These are phyloP conservation scores for Strix uralensis DNA, from an alignment of 2,113 vertebrate genomes.

Conservation along the genomic window DNA sequence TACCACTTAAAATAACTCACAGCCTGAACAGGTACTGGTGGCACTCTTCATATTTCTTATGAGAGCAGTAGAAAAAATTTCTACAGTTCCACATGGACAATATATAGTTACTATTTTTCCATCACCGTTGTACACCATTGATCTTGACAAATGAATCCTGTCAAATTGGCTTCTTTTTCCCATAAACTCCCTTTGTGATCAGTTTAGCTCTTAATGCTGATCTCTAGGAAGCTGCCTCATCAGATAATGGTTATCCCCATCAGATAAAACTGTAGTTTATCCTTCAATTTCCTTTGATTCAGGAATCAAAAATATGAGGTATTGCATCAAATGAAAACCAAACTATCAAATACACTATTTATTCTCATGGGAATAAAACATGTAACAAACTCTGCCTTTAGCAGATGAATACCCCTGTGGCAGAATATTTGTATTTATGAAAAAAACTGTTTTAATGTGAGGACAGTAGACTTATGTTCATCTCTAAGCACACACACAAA, in stretches of 20 bases:
- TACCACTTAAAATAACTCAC: neutral
- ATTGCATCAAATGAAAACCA: neutral
- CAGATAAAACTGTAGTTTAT: neutral
- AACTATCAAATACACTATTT: neutral
- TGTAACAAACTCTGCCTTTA: neutral
- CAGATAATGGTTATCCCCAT: neutral
- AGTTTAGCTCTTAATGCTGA: neutral
- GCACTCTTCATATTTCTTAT: neutral
- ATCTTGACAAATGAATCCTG: slow-evolving; percentile 36
- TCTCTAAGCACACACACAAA: neutral
- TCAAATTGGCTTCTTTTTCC: neutral
- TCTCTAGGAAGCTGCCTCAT: neutral
- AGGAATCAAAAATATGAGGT: neutral
- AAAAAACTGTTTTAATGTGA: neutral
- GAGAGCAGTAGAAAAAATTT: neutral
- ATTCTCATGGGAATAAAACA: neutral
- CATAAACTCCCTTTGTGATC: neutral
- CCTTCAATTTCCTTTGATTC: neutral
- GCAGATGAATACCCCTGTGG: neutral
- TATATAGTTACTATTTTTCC: neutral
- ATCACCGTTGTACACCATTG: neutral
- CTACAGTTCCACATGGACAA: neutral
- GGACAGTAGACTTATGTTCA: neutral
- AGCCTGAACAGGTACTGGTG: neutral
- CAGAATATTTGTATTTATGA: neutral